Evolutionary conservation across 2,888 invertebrate species (phyloP), one percentile per base, ranked within the genome.

Genomic region (Gisinianus flammeolus): DNA sequence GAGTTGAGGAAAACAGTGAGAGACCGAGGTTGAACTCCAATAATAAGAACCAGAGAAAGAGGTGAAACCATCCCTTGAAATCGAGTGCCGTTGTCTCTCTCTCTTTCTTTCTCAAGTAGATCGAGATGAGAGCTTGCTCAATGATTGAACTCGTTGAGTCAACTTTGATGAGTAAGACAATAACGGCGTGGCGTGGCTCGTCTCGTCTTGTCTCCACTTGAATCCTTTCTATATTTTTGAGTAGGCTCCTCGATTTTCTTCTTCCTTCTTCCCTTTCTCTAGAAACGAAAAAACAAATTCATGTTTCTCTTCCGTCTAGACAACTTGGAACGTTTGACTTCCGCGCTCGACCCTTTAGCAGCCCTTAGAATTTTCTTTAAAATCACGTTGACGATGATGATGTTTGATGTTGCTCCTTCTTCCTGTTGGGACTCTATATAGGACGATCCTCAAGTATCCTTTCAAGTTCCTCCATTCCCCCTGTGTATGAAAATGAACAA

Each of bases 121-220:
- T 62, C 24, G 62, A 24, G 62, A 62, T 26, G 26, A 54, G n/a
- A 26, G 62, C 24, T 26, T 24, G 62, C 22, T 62, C 62, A 10
- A 24, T 62, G 56, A n/a, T 56, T 56, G 54, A 54, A n/a, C 54
- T n/a, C n/a, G 19, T 54, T 54, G 54, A 44, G 44, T 44, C 44
- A 44, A 44, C 44, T 44, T 44, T 44, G 44, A 44, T 44, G 44
- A 44, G 6, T 6, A 54, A 54, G 54, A 54, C 54, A 54, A 54
- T 54, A 54, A 54, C 54, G 54, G n/a, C 8, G 54, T 12, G 54
- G 16, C 44, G 44, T 44, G 44, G 44, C 44, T n/a, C 54, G 54
- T 54, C 54, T 62, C 28, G 26, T 28, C 5, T 24, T 26, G 26
- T 26, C 26, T 12, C 12, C 24, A 26, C 62, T 62, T 62, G 24